Evolutionary conservation across 2,888 invertebrate genomes (phyloP).

Genomic region (Cantharis rufa): DNA sequence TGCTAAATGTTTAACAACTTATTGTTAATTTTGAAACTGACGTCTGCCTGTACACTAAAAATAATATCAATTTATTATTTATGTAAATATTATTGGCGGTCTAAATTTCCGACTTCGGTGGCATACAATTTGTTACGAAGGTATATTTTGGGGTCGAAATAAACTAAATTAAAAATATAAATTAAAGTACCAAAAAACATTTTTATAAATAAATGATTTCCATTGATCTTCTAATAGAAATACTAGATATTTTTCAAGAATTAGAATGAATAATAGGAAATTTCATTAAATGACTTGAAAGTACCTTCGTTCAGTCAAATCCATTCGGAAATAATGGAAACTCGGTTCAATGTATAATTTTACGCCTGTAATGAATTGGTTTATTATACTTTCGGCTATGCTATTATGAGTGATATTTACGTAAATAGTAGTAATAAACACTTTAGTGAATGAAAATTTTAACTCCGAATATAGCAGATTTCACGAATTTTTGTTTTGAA

Average conservation of each 20-base stretch:
- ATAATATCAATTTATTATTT: background rate
- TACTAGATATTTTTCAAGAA: background rate
- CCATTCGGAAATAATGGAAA: background rate
- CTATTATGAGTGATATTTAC: background rate
- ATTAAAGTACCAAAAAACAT: background rate
- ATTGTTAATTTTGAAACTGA: background rate
- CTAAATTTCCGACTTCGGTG: background rate
- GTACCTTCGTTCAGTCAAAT: background rate
- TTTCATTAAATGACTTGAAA: background rate
- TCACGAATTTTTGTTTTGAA: background rate
- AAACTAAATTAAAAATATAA: background rate
- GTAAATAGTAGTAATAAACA: background rate
- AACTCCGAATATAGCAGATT: background rate
- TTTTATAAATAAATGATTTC: background rate
- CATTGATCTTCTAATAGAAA: background rate
- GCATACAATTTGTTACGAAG: too few relatives aligned
- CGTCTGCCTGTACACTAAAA: background rate
- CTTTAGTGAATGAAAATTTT: background rate
- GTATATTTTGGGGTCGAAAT: background rate
- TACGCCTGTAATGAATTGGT: background rate
- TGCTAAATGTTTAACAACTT: background rate
- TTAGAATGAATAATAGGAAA: background rate
- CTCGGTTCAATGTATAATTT: background rate
- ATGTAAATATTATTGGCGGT: background rate
- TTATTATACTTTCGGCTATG: background rate